Conservation (phyloP, 2,888 invertebrate species). For the Apamea monoglypha region DNA sequence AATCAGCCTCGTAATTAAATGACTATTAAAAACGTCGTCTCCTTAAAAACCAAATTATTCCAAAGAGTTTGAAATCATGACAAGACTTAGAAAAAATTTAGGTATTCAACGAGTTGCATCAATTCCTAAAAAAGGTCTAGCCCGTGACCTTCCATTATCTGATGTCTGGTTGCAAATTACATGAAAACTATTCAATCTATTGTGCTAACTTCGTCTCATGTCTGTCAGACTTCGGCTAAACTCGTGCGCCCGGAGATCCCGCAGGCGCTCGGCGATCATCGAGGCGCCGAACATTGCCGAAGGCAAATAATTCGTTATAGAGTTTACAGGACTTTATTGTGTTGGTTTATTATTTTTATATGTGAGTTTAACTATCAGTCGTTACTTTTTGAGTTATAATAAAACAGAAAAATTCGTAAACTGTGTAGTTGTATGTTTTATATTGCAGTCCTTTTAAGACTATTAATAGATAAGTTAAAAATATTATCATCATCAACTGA, state of each 20-base stretch:
- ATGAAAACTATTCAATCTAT: constrained; percentile 61
- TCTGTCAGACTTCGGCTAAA: constrained; percentile 46
- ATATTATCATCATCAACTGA: not conserved
- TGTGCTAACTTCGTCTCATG: constrained; percentile 39
- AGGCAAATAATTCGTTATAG: constrained; percentile 44
- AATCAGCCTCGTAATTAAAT: too few species aligned
- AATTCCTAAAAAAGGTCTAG: constrained; percentile 56
- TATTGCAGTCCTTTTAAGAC: not conserved
- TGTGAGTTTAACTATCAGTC: not conserved
- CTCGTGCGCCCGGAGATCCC: constrained; percentile 48
- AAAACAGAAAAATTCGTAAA: not conserved
- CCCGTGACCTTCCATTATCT: constrained; percentile 61
- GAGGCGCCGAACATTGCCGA: constrained; percentile 41
- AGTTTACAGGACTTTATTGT: constrained; percentile 4
- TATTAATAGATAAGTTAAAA: not conserved
- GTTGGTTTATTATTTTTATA: constrained; percentile 23
- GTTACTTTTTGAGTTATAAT: not conserved
- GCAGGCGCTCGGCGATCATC: constrained; percentile 20
- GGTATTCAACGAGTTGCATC: not conserved
- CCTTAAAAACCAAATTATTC: not conserved
- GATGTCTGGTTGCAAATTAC: constrained; percentile 68
- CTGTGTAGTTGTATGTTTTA: not conserved
- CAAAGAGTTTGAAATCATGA: not conserved
- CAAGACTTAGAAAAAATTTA: not conserved
- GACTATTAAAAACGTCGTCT: not conserved